Evolutionary conservation across 2,113 vertebrate genomes (phyloP), one percentile per base, ranked within the genome.

Genomic region (Haplotaxodon microlepis): DNA sequence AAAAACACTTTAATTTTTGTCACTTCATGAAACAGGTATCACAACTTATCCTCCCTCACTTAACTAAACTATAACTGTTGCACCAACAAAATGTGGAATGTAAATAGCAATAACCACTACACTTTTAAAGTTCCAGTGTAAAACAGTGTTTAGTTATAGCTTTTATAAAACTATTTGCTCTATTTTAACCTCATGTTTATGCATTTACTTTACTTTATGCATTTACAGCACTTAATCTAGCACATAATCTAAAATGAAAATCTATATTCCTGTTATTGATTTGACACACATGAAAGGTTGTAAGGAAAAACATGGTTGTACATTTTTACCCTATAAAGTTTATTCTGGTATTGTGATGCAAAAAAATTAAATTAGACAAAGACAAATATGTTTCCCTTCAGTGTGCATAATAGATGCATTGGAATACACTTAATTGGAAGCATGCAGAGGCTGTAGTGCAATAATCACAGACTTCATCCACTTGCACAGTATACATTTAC

Each of bases 391-490:
- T 78, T 19, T 63, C 3, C 38, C 82, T 3, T 69, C 51, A 56
- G 21, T 83, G 40, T 76, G 27, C n/a, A 50, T 47, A 42, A 76
- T 50, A 36, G 24, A 24, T 71, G 13, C 81, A 66, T 40, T 31
- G 19, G 50, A 29, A 81, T 36, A 16, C 50, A 83, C 59, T n/a
- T 82, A 56, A 73, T 78, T 84, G 54, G 69, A 80, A 51, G 81
- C 5, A 5, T 73, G 54, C 29, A 78, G 50, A 24, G 69, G 69
- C 24, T 82, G 9, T 71, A 53, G 50, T 42, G n/a, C 31, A 38
- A 79, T 13, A 85, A 94, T 89, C 88, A 90, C 36, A 10, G 76
- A 84, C 85, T 90, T 90, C 84, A 91, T 90, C 83, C 92, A 84
- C 73, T 45, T 57, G 29, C 53, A 34, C 73, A 80, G 59, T 88